phyloP scores from a whole-genome alignment of 2,113 vertebrate species.

The Chloebia gouldiae region DNA sequence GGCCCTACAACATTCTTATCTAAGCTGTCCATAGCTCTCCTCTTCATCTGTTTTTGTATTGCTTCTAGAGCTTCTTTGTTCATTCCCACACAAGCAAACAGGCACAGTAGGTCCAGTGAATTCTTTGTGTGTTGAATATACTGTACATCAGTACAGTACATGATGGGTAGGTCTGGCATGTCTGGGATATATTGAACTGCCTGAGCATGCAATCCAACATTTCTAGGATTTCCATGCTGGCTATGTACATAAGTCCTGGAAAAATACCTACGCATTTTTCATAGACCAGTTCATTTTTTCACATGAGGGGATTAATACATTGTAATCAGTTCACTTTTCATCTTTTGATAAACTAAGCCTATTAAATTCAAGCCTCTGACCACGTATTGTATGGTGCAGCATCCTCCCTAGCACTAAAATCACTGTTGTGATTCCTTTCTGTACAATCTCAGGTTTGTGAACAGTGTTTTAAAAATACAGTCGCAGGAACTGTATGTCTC shows the following conservation, averaged over 20 bases:
- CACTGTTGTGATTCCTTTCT: not conserved
- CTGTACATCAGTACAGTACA: constrained; percentile 48
- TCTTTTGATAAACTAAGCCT: constrained; percentile 35
- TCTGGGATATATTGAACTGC: constrained; percentile 56
- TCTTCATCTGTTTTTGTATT: constrained; percentile 59
- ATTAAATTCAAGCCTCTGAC: constrained; percentile 19
- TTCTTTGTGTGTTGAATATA: constrained; percentile 65
- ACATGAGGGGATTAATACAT: constrained; percentile 16
- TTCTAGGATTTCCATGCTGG: constrained; percentile 56
- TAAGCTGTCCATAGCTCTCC: constrained; percentile 39
- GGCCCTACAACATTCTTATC: constrained; percentile 50
- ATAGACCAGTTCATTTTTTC: constrained; percentile 37
- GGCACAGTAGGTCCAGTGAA: constrained; percentile 57
- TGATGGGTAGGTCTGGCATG: constrained; percentile 39
- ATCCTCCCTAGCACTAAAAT: not conserved
- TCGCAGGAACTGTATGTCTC: not conserved
- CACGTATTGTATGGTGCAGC: not conserved
- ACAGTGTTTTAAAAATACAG: constrained; percentile 8
- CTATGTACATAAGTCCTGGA: constrained; percentile 41
- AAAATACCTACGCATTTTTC: constrained; percentile 43
- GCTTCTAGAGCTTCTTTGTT: constrained; percentile 60
- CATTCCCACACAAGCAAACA: constrained; percentile 49
- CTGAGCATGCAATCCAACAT: constrained; percentile 49
- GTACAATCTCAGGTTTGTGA: not conserved
- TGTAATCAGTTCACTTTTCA: constrained; percentile 32